These are phyloP conservation scores for Neria commutata DNA, from an alignment of 2,888 invertebrate species.

Conservation along the genomic window DNA sequence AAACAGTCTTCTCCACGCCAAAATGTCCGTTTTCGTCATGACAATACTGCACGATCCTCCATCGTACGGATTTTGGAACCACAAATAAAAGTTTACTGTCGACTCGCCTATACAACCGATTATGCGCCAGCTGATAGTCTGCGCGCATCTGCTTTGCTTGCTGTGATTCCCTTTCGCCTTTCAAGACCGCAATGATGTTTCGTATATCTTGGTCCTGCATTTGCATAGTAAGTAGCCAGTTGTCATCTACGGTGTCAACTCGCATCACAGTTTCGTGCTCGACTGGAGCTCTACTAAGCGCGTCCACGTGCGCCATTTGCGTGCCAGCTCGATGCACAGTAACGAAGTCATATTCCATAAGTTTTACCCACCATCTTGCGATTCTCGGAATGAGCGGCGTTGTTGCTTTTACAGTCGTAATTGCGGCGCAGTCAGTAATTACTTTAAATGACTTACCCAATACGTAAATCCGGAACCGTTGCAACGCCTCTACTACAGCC, in stretches of 20 bases:
- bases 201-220: not conserved
- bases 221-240: slow-evolving; percentile 22
- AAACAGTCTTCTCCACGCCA: too few species aligned
- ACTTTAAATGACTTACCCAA: slow-evolving; percentile 35
- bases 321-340: slow-evolving; percentile 12
- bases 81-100: too few species aligned
- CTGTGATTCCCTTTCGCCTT: too few species aligned
- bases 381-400: not conserved
- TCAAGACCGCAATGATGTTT: slow-evolving; percentile 4
- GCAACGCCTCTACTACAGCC: slow-evolving; percentile 46
- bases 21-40: too few species aligned
- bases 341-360: not conserved
- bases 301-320: slow-evolving; percentile 24
- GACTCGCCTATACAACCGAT: too few species aligned
- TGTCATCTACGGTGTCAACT: slow-evolving; percentile 9
- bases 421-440: slow-evolving; percentile 22
- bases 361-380: not conserved
- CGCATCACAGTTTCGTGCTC: not conserved
- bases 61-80: too few species aligned
- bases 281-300: slow-evolving; percentile 15
- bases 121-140: too few species aligned
- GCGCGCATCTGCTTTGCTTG: too few species aligned
- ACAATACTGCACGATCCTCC: too few species aligned
- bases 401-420: not conserved
- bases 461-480: slow-evolving; percentile 50